Base-by-base conservation (phyloP, 2,888 invertebrate genomes). In the Trissolcus japonicus region DNA sequence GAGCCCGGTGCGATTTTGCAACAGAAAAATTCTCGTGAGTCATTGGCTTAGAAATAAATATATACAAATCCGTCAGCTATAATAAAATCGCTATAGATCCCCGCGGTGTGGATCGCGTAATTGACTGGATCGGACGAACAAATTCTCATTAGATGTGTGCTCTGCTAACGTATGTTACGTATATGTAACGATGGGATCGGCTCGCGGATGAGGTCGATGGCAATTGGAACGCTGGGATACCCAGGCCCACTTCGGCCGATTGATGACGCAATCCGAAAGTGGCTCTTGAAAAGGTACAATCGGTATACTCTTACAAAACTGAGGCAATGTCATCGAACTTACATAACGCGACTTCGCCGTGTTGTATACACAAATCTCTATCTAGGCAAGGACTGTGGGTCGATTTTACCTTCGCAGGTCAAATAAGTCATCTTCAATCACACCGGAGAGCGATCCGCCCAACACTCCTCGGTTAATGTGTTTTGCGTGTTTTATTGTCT, bases 321-420 rank as follows among this genome's bases (percentile, higher is more conserved):
- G 78, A 78, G 82, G 82, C 83, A 85, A 84, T 85, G 85, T 84
- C 84, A 84, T 83, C 83, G 82, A 83, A 85, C 83, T 85, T 85
- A 82, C 82, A 80, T 84, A 84, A 84, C 80, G 76, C 11, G 11
- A 35, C 35, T 35, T 35, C 2, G 35, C 2, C 29, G 35, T 35
- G 29, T 11, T 35, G 35, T 9, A 2, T 35, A 60, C 43, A 62
- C 60, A 63, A 25, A 63, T 62, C 68, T 67, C 61, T 55, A 76
- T 66, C 56, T 54, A 55, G 17, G 16, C 57, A 62, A 51, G 59
- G 67, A 63, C 74, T 76, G 71, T 68, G 50, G 67, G 60, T 76
- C 72, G 35, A 35, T 35, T 35, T 35, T 35, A 9, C 35, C 35
- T 35, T 35, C 35, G 35, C 35, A 57, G 53, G 51, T 56, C 46